Evolutionary conservation across 2,113 vertebrate genomes (phyloP).

Genomic region (Tapirus terrestris): DNA sequence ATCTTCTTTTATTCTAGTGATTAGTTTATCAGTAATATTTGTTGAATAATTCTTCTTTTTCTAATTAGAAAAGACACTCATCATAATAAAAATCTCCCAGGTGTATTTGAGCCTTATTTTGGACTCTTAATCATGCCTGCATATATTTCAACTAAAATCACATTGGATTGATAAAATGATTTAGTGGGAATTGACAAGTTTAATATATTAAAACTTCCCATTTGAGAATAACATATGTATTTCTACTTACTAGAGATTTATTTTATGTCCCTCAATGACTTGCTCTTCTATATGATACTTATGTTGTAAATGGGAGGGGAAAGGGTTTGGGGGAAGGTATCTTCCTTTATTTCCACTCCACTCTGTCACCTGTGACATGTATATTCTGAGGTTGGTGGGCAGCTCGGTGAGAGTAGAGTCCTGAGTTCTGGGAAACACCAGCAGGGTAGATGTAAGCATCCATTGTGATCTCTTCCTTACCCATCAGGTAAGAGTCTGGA

Average conservation of each 20-base stretch:
- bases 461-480: neutral
- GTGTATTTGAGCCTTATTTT: neutral
- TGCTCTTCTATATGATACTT: neutral
- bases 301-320: neutral
- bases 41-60: neutral
- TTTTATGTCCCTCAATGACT: neutral
- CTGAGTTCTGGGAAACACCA: neutral
- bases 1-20: neutral
- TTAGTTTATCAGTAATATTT: neutral
- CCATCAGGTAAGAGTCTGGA: neutral
- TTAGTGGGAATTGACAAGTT: neutral
- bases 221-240: neutral
- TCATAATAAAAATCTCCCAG: neutral
- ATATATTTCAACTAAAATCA: neutral
- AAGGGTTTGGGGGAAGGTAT: neutral
- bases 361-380: neutral
- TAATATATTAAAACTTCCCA: neutral
- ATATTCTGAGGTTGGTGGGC: neutral
- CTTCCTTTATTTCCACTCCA: neutral
- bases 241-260: neutral
- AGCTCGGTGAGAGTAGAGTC: neutral
- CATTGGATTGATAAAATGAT: neutral
- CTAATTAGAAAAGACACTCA: neutral
- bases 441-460: neutral
- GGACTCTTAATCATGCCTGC: neutral